phyloP scores from a whole-genome alignment of 1,140 invertebrate genomes.

The Zelostemma sp. region DNA sequence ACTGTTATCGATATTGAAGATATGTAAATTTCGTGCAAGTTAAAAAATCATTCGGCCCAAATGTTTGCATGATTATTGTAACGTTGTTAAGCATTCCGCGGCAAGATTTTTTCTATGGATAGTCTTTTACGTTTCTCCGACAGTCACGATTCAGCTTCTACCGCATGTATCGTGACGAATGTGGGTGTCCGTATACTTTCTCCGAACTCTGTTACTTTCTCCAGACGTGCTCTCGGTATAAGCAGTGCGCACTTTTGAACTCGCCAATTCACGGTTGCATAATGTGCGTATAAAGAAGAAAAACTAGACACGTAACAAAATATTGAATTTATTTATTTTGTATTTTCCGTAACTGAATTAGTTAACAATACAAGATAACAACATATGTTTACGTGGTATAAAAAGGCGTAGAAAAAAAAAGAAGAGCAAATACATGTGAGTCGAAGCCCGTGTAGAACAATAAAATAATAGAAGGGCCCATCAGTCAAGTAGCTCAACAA shows the following conservation, averaged over 20 bases:
- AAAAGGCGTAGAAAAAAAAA: slow-evolving; percentile 39
- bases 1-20: too few relatives aligned
- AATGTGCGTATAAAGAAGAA: slow-evolving; percentile 17
- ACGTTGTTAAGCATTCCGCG: too few relatives aligned
- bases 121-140: too few relatives aligned
- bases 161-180: slow-evolving; percentile 5
- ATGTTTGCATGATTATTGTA: too few relatives aligned
- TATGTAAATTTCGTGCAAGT: too few relatives aligned
- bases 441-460: slow-evolving; percentile 25
- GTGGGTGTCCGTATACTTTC: slow-evolving; percentile 32
- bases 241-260: slow-evolving; percentile 23
- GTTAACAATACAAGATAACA: slow-evolving; percentile 62
- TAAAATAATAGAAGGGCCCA: slow-evolving; percentile 44
- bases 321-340: slow-evolving; percentile 60
- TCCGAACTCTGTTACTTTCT: slow-evolving; percentile 35
- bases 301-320: slow-evolving; percentile 54
- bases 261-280: slow-evolving; percentile 8
- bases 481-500: slow-evolving; percentile 51
- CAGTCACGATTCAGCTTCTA: too few relatives aligned
- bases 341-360: slow-evolving; percentile 51
- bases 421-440: slow-evolving; percentile 23
- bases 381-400: slow-evolving; percentile 46
- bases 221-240: slow-evolving; percentile 12
- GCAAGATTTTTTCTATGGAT: too few relatives aligned
- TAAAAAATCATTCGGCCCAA: too few relatives aligned